phyloP scores from a whole-genome alignment of 2,888 invertebrate species.

The Ctenicera cuprea region DNA sequence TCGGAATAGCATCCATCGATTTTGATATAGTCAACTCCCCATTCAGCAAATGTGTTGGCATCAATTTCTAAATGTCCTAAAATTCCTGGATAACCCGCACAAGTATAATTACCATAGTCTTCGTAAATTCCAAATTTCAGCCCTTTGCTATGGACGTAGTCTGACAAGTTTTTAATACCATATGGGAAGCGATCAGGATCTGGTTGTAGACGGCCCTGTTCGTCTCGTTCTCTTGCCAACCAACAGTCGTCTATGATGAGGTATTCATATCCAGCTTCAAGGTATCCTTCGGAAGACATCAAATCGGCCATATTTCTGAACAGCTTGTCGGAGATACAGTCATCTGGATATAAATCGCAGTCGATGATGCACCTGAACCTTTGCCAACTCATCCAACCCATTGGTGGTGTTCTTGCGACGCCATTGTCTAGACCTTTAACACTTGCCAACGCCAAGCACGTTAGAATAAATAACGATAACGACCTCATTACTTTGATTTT shows the following conservation, averaged over 20 bases:
- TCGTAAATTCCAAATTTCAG: constrained; percentile 86
- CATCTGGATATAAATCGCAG: constrained; percentile 78
- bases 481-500: constrained; percentile 10
- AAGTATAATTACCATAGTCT: constrained; percentile 84
- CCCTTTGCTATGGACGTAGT: constrained; percentile 80
- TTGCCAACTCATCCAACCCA: constrained; percentile 86
- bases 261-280: constrained; percentile 77
- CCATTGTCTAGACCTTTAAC: constrained; percentile 75
- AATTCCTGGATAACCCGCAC: constrained; percentile 84
- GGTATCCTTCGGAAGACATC: constrained; percentile 77
- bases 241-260: constrained; percentile 80
- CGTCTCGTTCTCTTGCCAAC: constrained; percentile 74
- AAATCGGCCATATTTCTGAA: constrained; percentile 76
- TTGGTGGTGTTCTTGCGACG: constrained; percentile 80
- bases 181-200: constrained; percentile 77
- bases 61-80: constrained; percentile 78
- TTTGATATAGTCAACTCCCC: constrained; percentile 86
- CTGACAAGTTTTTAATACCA: constrained; percentile 77
- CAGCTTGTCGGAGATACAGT: constrained; percentile 77
- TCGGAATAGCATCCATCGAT: constrained; percentile 84
- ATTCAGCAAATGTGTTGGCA: constrained; percentile 81
- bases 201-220: constrained; percentile 73
- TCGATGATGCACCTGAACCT: constrained; percentile 80
- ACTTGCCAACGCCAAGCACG: background rate
- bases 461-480: background rate